Conservation (phyloP, 2,888 invertebrate species). For the Macaria notata region DNA sequence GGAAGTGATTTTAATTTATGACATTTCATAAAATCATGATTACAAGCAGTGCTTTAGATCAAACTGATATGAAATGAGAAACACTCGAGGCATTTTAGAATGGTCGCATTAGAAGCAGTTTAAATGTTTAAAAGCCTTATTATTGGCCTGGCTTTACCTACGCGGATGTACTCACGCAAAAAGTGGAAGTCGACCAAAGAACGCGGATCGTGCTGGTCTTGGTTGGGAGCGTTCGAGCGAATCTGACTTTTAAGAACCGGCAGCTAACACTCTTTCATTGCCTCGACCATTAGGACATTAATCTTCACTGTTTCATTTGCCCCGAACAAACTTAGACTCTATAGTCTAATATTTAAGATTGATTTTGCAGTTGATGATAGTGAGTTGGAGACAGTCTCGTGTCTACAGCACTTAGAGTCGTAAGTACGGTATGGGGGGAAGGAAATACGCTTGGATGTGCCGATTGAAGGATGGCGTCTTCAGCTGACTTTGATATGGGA, state of each 20-base stretch:
- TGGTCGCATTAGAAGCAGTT: slow-evolving; percentile 24
- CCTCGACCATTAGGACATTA: slow-evolving; percentile 58
- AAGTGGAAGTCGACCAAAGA: slow-evolving; percentile 74
- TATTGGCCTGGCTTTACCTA: slow-evolving; percentile 62
- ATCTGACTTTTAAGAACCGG: slow-evolving; percentile 54
- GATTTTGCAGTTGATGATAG: slow-evolving; percentile 49
- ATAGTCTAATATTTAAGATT: slow-evolving; percentile 57
- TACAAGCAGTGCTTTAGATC: no score
- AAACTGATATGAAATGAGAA: slow-evolving; percentile 6
- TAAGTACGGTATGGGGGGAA: slow-evolving; percentile 52
- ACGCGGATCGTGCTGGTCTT: slow-evolving; percentile 70
- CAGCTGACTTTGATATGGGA: slow-evolving; percentile 48
- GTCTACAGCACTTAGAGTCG: slow-evolving; percentile 47
- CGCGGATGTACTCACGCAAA: slow-evolving; percentile 71
- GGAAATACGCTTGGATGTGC: slow-evolving; percentile 56
- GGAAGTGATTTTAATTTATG: no score
- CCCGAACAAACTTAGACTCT: slow-evolving; percentile 54
- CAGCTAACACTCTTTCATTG: slow-evolving; percentile 53
- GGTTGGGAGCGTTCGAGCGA: slow-evolving; percentile 51
- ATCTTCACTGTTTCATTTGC: slow-evolving; percentile 50
- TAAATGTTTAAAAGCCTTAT: slow-evolving; percentile 64
- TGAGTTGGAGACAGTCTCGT: slow-evolving; percentile 28
- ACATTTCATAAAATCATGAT: no score
- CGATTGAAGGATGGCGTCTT: slow-evolving; percentile 66
- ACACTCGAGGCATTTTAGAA: slow-evolving; percentile 4